phyloP scores from a whole-genome alignment of 2,797 vertebrate species.

The Poeciliopsis gracilis region DNA sequence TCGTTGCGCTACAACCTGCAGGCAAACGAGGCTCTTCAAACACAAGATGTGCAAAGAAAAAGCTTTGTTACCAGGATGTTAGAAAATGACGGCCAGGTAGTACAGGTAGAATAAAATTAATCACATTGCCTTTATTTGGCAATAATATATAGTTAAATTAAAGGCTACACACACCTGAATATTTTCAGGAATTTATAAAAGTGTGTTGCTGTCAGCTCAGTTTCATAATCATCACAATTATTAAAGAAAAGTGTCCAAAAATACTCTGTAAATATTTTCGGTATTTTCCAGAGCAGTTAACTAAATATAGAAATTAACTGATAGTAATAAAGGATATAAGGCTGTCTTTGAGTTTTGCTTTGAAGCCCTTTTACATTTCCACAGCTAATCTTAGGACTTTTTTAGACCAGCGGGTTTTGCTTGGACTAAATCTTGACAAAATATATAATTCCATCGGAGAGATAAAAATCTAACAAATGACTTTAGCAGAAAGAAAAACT shows the following conservation, averaged over 20 bases:
- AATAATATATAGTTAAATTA: background rate
- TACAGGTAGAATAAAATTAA: background rate
- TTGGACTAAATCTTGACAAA: background rate
- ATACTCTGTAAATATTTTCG: background rate
- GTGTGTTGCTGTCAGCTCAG: background rate
- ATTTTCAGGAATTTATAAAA: too few species aligned
- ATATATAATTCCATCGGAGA: slow-evolving; percentile 32
- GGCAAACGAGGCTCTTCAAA: background rate
- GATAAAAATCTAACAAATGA: slow-evolving; percentile 57
- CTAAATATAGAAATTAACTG: background rate
- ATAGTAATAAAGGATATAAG: background rate
- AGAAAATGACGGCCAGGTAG: background rate
- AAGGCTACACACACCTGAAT: background rate
- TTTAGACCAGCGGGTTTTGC: background rate
- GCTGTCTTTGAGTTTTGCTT: background rate
- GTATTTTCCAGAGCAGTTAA: background rate
- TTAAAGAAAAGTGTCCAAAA: background rate
- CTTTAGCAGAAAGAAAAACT: slow-evolving; percentile 66
- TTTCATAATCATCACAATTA: background rate
- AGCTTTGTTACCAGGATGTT: background rate
- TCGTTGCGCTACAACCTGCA: background rate
- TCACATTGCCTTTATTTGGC: background rate
- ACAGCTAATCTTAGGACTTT: background rate
- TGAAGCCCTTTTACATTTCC: background rate
- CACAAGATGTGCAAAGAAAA: background rate